Conservation (phyloP, 2,797 vertebrate species). For the Spondyliosoma cantharus region DNA sequence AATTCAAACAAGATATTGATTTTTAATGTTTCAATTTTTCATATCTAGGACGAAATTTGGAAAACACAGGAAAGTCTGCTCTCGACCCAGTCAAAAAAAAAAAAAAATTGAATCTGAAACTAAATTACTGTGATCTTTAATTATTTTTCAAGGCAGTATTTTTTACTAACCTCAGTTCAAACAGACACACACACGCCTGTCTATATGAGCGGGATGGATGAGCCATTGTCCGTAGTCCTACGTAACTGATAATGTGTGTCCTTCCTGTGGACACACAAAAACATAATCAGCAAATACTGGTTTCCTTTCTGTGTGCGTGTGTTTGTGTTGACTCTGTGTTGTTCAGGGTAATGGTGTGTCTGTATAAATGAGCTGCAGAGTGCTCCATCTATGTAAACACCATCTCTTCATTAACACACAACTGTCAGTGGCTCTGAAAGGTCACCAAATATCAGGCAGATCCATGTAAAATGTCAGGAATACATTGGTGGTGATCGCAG, state of each 20-base stretch:
- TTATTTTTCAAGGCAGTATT: neutral
- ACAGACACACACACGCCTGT: neutral
- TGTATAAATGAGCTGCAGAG: constrained; percentile 23
- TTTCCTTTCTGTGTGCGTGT: constrained; percentile 35
- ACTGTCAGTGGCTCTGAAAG: constrained; percentile 52
- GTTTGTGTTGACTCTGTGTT: constrained; percentile 23
- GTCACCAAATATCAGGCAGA: constrained; percentile 58
- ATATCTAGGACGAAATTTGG: neutral
- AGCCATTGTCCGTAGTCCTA: constrained; percentile 41
- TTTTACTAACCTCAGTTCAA: neutral
- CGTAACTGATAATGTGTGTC: constrained; percentile 28
- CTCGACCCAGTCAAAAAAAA: no score
- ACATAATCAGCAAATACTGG: constrained; percentile 28
- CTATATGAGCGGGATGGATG: neutral
- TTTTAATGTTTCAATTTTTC: neutral
- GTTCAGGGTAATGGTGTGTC: constrained; percentile 27
- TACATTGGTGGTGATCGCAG: constrained; percentile 27
- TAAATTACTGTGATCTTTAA: neutral
- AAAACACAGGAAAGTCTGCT: neutral
- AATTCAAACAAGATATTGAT: neutral
- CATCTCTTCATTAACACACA: constrained; percentile 44
- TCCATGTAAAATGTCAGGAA: constrained; percentile 61
- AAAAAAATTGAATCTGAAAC: neutral
- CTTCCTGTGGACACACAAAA: constrained; percentile 39
- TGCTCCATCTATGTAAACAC: constrained; percentile 36